Percentiles rank a stretch among this genome's conserved stretches.
Evolutionary conservation across 2,888 invertebrate genomes (phyloP).

Genomic region (Volucella zonaria): DNA sequence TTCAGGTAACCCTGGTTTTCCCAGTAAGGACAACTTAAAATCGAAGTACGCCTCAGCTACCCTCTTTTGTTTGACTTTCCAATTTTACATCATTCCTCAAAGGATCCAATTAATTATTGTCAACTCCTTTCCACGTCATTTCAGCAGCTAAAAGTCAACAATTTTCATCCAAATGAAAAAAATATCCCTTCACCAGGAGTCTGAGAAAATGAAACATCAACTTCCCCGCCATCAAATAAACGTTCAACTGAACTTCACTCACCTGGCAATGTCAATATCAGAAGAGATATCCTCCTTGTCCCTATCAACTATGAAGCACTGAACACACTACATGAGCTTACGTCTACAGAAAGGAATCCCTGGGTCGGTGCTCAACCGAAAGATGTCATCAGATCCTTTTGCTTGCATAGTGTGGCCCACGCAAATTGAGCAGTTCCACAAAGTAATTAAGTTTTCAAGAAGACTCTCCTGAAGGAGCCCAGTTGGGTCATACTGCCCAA

Average conservation of each 20-base stretch:
- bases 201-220: constrained; percentile 29
- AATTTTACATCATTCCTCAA: no score
- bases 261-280: constrained; percentile 51
- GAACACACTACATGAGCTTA: constrained; percentile 20
- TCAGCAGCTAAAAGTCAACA: no score
- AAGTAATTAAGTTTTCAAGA: constrained; percentile 66
- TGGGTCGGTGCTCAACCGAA: background rate
- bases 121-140: no score
- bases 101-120: no score
- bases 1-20: no score
- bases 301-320: constrained; percentile 31
- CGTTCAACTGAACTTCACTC: constrained; percentile 27
- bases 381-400: constrained; percentile 21
- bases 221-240: constrained; percentile 49
- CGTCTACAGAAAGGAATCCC: background rate
- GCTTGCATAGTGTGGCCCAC: constrained; percentile 19
- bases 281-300: constrained; percentile 21
- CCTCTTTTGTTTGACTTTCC: background rate
- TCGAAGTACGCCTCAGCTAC: background rate
- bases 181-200: no score
- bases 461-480: constrained; percentile 17
- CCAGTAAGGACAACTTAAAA: no score
- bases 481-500: background rate
- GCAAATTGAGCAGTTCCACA: constrained; percentile 59
- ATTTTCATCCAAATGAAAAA: no score